Percentiles rank a stretch among this genome's conserved stretches.
Conservation (phyloP, 2,113 vertebrate genomes). For the Psophia crepitans region DNA sequence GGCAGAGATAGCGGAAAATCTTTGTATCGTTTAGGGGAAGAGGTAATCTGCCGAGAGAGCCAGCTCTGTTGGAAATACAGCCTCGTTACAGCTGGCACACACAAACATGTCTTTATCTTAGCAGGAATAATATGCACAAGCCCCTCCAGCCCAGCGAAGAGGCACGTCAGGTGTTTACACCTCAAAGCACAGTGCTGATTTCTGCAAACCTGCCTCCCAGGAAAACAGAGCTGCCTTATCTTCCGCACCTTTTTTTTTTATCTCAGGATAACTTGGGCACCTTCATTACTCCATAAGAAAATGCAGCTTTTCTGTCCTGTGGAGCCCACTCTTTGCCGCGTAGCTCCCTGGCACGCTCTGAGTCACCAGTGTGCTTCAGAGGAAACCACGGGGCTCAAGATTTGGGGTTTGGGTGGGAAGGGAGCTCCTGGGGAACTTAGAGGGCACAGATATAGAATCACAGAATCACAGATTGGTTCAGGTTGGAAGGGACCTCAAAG, state of each 20-base stretch:
- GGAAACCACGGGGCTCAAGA: not conserved
- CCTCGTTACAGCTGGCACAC: not conserved
- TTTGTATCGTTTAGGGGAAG: not conserved
- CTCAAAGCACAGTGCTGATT: not conserved
- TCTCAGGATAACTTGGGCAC: not conserved
- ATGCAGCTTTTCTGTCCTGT: not conserved
- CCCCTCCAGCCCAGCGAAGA: not conserved
- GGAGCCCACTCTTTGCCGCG: not conserved
- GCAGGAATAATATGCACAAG: not conserved
- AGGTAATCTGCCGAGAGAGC: not conserved
- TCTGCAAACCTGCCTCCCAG: rapidly evolving
- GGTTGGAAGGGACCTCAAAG: too few relatives aligned
- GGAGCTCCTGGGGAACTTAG: not conserved
- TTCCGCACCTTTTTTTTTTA: not conserved
- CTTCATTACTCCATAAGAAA: not conserved
- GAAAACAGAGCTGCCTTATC: not conserved
- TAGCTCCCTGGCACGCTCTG: not conserved
- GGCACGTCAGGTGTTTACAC: not conserved
- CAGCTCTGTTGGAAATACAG: not conserved
- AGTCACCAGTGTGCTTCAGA: not conserved
- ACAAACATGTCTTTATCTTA: not conserved
- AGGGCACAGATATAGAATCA: not conserved
- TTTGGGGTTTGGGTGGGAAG: not conserved
- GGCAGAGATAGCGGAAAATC: not conserved
- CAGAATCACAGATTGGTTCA: too few relatives aligned